Base-by-base conservation (phyloP, 2,113 vertebrate genomes). In the Ptyas mucosa region DNA sequence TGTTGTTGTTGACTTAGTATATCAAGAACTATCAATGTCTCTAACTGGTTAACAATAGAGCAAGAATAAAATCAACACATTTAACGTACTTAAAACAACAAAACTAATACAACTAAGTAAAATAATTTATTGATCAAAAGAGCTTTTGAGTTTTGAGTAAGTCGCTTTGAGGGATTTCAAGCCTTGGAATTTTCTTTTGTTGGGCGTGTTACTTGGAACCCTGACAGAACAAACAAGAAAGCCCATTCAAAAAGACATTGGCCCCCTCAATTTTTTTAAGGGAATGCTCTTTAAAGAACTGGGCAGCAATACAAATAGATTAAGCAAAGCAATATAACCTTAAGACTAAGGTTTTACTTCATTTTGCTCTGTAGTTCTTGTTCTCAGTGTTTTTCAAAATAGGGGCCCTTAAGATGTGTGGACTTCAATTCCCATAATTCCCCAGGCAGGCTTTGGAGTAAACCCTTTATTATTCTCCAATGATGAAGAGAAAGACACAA, bases 401-500 rank as follows among this genome's bases (percentile, higher is more conserved):
- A 20, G 15, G 69, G n/a, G 8, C 6, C n/a, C n/a, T 81, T 81
- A 81, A 81, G n/a, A 75, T 34, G 69, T 75, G 15, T 39, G 69
- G 69, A 81, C 15, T 39, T 81, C 69, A 75, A 75, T 6, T 75
- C n/a, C n/a, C 64, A 34, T 7, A 75, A 34, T 18, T 64, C 61
- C 10, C 26, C 29, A 53, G 94, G 87, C 61, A 92, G 94, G 88
- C 5, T 93, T 93, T 58, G 51, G 8, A 91, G 58, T 89, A 5
- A 61, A 94, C 52, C 69, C 15, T 91, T 23, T 89, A 43, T 5
- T 53, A 55, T n/a, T 92, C 85, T 90, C 91, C 58, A 91, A 93
- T 81, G 88, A 93, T 46, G 26, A 92, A 58, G 92, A 92, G 61
- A 93, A 90, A 87, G 55, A 93, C 5, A 88, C 14, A 88, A 34